Evolutionary conservation across 2,888 invertebrate genomes (phyloP).

Genomic region (Apamea sordens): DNA sequence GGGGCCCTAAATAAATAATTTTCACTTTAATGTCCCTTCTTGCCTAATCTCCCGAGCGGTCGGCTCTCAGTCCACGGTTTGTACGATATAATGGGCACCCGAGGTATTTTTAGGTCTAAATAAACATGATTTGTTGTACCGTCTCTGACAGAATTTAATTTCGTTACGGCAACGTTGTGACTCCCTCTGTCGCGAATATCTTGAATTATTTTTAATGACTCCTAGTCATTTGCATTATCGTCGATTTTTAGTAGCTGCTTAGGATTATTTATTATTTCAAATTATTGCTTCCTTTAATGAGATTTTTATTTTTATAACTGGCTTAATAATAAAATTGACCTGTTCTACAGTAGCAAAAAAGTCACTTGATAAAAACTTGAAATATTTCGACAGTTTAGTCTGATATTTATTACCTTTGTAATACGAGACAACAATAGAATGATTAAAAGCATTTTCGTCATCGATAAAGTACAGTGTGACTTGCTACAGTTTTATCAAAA

Average conservation of each 20-base stretch:
- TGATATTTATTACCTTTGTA: background rate
- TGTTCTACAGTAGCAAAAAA: background rate
- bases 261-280: conserved; percentile 53
- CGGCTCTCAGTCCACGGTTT: conserved; percentile 84
- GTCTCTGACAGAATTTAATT: conserved; percentile 89
- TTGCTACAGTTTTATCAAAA: background rate
- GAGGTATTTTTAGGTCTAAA: conserved; percentile 90
- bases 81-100: conserved; percentile 87
- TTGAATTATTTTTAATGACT: conserved; percentile 88
- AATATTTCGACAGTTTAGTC: background rate
- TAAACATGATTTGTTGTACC: conserved; percentile 90
- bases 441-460: background rate
- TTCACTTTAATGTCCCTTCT: conserved; percentile 90
- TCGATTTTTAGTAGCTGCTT: conserved; percentile 68
- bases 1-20: conserved; percentile 90
- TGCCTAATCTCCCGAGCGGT: conserved; percentile 89
- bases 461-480: background rate
- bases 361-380: background rate
- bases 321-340: conserved; percentile 15
- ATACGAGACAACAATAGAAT: background rate
- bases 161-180: conserved; percentile 80
- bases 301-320: conserved; percentile 23
- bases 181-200: conserved; percentile 83
- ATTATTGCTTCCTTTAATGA: conserved; percentile 56
- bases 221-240: conserved; percentile 74